These are phyloP conservation scores for Cydia amplana DNA, from an alignment of 1,140 invertebrate genomes.

Conservation along the genomic window DNA sequence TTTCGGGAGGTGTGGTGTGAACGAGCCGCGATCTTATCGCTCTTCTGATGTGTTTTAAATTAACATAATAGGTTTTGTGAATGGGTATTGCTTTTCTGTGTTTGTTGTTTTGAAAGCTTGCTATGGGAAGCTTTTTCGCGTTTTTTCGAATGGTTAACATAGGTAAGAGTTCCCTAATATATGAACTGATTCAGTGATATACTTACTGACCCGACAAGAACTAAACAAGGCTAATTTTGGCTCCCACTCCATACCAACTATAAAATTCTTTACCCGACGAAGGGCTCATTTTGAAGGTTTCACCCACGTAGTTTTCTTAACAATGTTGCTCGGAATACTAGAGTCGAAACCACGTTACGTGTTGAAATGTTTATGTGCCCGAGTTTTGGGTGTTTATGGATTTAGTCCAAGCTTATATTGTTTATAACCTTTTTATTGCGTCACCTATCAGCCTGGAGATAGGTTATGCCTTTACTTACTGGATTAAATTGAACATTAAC, in stretches of 20 bases:
- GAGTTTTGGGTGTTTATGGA: constrained; percentile 7
- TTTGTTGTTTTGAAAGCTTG: constrained; percentile 67
- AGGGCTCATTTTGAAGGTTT: neutral
- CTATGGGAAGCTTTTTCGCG: constrained; percentile 44
- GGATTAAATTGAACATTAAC: neutral
- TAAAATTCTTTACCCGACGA: neutral
- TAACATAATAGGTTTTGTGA: constrained; percentile 80
- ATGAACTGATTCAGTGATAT: neutral
- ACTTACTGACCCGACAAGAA: neutral
- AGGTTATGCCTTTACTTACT: neutral
- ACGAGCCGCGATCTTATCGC: constrained; percentile 70
- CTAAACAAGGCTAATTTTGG: neutral
- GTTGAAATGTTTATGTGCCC: constrained; percentile 13
- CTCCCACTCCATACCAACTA: neutral
- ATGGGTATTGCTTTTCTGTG: constrained; percentile 71
- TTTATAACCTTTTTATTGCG: constrained; percentile 15
- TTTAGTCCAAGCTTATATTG: neutral
- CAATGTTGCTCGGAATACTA: neutral
- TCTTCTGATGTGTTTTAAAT: constrained; percentile 77
- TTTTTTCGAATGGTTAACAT: neutral
- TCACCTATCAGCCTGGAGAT: neutral
- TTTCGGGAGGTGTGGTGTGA: constrained; percentile 78
- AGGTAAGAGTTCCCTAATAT: neutral
- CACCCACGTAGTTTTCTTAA: constrained; percentile 1
- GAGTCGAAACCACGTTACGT: constrained; percentile 12